phyloP scores from a whole-genome alignment of 2,797 vertebrate genomes.

The Pelobates cultripes region DNA sequence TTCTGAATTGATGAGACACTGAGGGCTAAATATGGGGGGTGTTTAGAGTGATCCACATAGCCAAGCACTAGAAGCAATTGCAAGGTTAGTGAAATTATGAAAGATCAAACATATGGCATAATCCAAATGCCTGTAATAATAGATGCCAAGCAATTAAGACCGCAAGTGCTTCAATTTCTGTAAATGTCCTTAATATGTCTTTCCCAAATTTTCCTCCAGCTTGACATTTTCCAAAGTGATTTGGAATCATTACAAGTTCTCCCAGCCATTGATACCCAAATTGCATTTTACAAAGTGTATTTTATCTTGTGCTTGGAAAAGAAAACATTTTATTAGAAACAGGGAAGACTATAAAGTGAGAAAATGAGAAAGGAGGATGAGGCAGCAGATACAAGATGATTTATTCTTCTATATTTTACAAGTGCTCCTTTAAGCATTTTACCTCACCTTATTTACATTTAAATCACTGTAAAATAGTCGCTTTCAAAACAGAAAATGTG shows the following conservation, averaged over 20 bases:
- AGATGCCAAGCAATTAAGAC: background rate
- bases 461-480: background rate
- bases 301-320: background rate
- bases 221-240: background rate
- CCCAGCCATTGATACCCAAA: background rate
- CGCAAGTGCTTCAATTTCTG: background rate
- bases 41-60: background rate
- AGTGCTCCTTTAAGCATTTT: background rate
- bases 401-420: background rate
- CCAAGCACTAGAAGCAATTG: slow-evolving; percentile 26
- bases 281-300: background rate
- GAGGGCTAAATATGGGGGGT: background rate
- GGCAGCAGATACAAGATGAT: background rate
- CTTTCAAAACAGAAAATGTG: background rate
- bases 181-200: background rate
- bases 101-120: slow-evolving; percentile 32
- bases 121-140: slow-evolving; percentile 12
- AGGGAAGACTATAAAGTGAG: background rate
- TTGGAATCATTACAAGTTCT: background rate
- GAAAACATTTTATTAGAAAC: background rate
- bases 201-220: background rate
- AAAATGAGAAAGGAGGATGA: background rate
- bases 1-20: background rate
- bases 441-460: background rate
- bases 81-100: slow-evolving; percentile 32